Conservation (phyloP, 2,888 invertebrate species). For the Lepidocyrtinus sp. region DNA sequence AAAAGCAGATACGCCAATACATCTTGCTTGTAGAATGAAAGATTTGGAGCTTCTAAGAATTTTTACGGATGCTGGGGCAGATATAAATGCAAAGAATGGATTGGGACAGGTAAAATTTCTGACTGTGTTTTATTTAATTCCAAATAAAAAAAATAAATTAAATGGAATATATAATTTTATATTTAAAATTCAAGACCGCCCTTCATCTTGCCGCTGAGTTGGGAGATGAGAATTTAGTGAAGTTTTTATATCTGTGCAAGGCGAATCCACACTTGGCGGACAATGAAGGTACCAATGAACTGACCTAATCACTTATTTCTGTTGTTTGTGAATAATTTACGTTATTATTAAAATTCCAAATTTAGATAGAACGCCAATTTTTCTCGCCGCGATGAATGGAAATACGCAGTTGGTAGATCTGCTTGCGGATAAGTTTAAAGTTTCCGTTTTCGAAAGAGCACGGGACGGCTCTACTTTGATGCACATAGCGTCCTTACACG, state of each 20-base stretch:
- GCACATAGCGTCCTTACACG: constrained; percentile 98
- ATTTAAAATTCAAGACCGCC: too few species aligned
- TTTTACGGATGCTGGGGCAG: constrained; percentile 92
- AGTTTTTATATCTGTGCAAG: constrained; percentile 94
- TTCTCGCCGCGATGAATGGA: constrained; percentile 97
- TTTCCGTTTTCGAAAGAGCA: constrained; percentile 95
- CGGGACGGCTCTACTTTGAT: constrained; percentile 98
- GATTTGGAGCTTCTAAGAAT: constrained; percentile 95
- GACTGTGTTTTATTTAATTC: too few species aligned
- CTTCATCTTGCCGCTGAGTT: constrained; percentile 94
- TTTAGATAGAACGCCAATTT: constrained; percentile 97
- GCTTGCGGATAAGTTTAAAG: constrained; percentile 97
- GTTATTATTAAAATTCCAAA: too few species aligned
- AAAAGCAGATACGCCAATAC: constrained; percentile 94
- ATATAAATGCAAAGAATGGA: constrained; percentile 91
- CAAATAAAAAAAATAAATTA: too few species aligned
- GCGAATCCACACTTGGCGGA: constrained; percentile 96
- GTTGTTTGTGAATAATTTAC: too few species aligned
- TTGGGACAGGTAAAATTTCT: too few species aligned
- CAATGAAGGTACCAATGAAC: constrained; percentile 89
- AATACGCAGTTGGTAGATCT: constrained; percentile 96
- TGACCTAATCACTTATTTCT: too few species aligned
- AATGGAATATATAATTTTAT: too few species aligned
- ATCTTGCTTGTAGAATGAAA: constrained; percentile 92
- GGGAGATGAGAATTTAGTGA: constrained; percentile 94